phyloP scores from a whole-genome alignment of 2,113 vertebrate genomes.

The Gymnobelideus leadbeateri region DNA sequence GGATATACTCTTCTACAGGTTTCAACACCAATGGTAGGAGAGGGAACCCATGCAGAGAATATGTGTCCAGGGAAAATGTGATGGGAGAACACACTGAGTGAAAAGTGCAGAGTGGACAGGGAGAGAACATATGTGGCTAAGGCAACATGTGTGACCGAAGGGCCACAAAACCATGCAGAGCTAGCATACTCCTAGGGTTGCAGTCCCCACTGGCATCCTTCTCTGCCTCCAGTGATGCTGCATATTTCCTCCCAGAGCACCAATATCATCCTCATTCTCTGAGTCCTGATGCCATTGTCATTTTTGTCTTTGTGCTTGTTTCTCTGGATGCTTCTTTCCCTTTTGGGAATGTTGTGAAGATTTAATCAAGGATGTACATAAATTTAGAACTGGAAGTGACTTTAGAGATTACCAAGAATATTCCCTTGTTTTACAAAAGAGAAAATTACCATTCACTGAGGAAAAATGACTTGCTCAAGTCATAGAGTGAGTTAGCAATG shows the following conservation, averaged over 20 bases:
- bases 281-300: not conserved
- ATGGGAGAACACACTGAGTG: not conserved
- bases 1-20: not conserved
- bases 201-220: not conserved
- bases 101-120: not conserved
- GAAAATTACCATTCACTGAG: not conserved
- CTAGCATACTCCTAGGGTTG: not conserved
- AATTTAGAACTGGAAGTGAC: no score
- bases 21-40: not conserved
- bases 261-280: not conserved
- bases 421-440: not conserved
- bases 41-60: not conserved
- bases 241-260: not conserved
- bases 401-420: no score
- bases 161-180: not conserved
- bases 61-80: not conserved
- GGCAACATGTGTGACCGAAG: not conserved
- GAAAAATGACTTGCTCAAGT: not conserved
- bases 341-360: not conserved
- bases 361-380: no score
- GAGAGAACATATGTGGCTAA: no score
- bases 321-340: not conserved
- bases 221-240: not conserved
- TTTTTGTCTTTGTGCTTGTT: not conserved
- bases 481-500: not conserved